Conservation (phyloP, 2,113 vertebrate species). For the Erpornis zantholeuca region DNA sequence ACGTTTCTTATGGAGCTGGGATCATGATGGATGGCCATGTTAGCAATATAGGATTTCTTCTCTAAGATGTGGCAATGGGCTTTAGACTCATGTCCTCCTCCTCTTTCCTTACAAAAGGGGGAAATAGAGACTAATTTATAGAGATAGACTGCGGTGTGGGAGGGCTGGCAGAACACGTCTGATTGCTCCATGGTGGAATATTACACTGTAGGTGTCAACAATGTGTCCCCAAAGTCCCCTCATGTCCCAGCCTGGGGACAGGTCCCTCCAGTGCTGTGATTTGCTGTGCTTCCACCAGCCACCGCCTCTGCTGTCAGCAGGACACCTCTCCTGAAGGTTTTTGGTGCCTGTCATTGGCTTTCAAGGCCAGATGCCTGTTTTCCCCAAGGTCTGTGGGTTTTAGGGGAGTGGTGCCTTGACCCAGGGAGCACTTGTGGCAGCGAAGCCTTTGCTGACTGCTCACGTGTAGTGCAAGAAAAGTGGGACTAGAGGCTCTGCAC, state of each 20-base stretch:
- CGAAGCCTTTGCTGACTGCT: fast-evolving
- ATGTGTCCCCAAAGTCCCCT: neutral
- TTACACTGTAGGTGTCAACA: neutral
- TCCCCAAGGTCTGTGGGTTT: neutral
- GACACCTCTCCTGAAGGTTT: neutral
- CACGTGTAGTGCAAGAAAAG: neutral
- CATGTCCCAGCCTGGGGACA: neutral
- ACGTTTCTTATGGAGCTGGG: neutral
- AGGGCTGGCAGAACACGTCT: neutral
- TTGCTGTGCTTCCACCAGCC: neutral
- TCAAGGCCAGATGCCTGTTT: neutral
- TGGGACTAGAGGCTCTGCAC: neutral
- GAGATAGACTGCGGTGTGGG: neutral
- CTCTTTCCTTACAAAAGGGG: neutral
- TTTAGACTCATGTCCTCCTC: neutral
- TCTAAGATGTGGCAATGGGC: neutral
- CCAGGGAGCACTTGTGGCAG: too few species aligned
- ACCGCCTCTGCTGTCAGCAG: fast-evolving
- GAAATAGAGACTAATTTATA: neutral
- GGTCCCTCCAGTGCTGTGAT: neutral
- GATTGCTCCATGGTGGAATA: neutral
- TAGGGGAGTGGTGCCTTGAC: neutral
- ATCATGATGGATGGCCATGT: neutral
- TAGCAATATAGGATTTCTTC: neutral
- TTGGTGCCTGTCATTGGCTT: neutral